phyloP scores from a whole-genome alignment of 2,888 invertebrate genomes.

The Teinopalpus imperialis region DNA sequence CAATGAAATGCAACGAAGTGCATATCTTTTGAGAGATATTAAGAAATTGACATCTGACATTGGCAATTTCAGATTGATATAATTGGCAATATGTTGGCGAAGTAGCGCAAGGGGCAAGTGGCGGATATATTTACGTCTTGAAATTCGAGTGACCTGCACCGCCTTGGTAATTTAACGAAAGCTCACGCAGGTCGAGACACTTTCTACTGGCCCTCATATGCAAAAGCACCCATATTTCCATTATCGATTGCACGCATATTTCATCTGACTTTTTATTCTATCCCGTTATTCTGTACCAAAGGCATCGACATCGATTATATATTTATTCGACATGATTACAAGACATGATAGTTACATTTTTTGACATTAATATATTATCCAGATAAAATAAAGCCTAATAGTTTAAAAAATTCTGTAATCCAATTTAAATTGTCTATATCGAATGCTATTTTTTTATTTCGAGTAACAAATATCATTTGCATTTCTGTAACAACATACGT shows the following conservation, averaged over 20 bases:
- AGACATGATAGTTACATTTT: background rate
- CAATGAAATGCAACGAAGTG: constrained; percentile 13
- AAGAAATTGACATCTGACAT: constrained; percentile 39
- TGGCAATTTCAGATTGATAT: constrained; percentile 66
- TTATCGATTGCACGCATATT: constrained; percentile 79
- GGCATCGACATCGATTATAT: constrained; percentile 43
- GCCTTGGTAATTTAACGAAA: constrained; percentile 73
- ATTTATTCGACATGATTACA: too few relatives aligned
- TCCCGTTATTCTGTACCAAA: constrained; percentile 52
- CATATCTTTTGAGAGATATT: constrained; percentile 24
- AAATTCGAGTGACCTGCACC: constrained; percentile 63
- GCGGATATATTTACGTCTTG: constrained; percentile 75
- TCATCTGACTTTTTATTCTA: constrained; percentile 77
- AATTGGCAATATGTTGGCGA: constrained; percentile 70
- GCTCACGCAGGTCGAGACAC: constrained; percentile 72
- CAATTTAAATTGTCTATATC: constrained; percentile 19
- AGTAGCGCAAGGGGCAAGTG: constrained; percentile 70
- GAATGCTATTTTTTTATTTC: constrained; percentile 51
- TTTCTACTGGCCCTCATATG: constrained; percentile 59
- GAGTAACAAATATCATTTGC: constrained; percentile 51
- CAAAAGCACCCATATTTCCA: constrained; percentile 69
- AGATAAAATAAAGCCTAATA: background rate
- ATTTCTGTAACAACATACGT: constrained; percentile 64
- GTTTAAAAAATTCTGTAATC: constrained; percentile 20
- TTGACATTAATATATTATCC: constrained; percentile 3